Conservation (phyloP, 2,888 invertebrate genomes). For the Cheilosia urbana region DNA sequence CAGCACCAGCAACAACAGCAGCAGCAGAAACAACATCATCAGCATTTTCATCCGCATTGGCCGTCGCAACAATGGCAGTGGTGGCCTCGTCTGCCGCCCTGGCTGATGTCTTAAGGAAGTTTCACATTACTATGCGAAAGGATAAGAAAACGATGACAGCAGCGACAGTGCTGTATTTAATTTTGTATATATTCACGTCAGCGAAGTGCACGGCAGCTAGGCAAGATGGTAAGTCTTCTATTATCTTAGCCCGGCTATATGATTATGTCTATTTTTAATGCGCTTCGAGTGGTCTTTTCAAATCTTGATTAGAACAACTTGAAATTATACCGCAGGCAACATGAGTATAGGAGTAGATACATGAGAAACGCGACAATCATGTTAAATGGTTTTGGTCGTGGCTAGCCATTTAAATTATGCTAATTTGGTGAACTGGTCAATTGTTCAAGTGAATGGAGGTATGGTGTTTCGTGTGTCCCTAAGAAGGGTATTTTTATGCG, state of each 20-base stretch:
- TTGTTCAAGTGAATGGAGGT: neutral
- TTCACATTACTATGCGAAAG: slow-evolving; percentile 73
- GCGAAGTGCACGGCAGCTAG: slow-evolving; percentile 73
- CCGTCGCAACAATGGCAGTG: slow-evolving; percentile 39
- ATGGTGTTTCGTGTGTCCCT: neutral
- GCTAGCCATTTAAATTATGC: neutral
- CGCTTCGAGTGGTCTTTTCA: neutral
- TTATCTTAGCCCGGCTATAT: slow-evolving; percentile 4
- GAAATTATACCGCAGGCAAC: slow-evolving; percentile 1
- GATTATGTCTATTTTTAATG: slow-evolving; percentile 2
- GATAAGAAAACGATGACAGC: slow-evolving; percentile 73
- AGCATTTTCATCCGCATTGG: slow-evolving; percentile 69
- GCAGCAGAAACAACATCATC: slow-evolving; percentile 65
- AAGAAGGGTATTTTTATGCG: neutral
- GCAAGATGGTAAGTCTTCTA: slow-evolving; percentile 68
- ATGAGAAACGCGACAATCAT: slow-evolving; percentile 28
- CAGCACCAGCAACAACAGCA: slow-evolving; percentile 38
- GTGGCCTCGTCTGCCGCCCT: slow-evolving; percentile 47
- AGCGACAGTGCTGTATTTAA: slow-evolving; percentile 73
- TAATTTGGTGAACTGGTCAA: neutral
- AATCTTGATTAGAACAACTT: slow-evolving; percentile 37
- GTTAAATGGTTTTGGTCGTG: neutral
- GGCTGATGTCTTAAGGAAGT: slow-evolving; percentile 68
- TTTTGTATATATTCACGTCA: slow-evolving; percentile 75
- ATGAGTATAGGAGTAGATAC: neutral